Base-by-base conservation (phyloP, 2,113 vertebrate genomes). In the Sander vitreus region DNA sequence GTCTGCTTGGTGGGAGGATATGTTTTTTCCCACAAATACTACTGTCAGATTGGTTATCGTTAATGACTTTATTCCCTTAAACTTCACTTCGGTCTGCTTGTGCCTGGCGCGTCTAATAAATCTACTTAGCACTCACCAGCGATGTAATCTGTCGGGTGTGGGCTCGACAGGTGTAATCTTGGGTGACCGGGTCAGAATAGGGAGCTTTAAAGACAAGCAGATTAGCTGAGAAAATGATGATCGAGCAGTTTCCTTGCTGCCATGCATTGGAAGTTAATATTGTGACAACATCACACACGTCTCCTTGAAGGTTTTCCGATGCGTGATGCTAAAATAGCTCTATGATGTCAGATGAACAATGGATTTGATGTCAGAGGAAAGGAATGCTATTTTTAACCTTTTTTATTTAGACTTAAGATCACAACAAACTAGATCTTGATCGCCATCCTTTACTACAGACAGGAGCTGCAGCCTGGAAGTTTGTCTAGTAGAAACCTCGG, bases 211-310 rank as follows among this genome's bases (percentile, higher is more conserved):
- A 73, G 76, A 53, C 63, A 79, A 92, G 90, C 71, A 90, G 94
- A 95, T 96, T 93, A 95, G 33, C 81, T 1, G 1, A 62, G 59
- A 88, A 92, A 88, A 80, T 55, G 92, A 93, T 93, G 92, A 94
- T 45, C 27, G 51, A 71, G 63, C 83, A 75, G 86, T 89, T 86
- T 89, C 81, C 78, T 62, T 33, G 70, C 79, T 77, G 73, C 73
- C 76, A 58, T 75, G 76, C 84, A n/a, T n/a, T n/a, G n/a, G n/a
- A n/a, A 64, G 88, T 83, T 89, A 89, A 90, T 87, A 23, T 80
- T 53, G 27, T 78, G 82, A 78, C 76, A 48, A 43, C 73, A 84
- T 83, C 88, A 79, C 69, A 23, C 2, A 6, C 5, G 8, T 90
- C 88, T 74, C 76, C 64, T 73, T 85, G 59, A 80, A 62, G 21